Conservation (phyloP, 2,888 invertebrate genomes). For the Mechanitis mazaeus region DNA sequence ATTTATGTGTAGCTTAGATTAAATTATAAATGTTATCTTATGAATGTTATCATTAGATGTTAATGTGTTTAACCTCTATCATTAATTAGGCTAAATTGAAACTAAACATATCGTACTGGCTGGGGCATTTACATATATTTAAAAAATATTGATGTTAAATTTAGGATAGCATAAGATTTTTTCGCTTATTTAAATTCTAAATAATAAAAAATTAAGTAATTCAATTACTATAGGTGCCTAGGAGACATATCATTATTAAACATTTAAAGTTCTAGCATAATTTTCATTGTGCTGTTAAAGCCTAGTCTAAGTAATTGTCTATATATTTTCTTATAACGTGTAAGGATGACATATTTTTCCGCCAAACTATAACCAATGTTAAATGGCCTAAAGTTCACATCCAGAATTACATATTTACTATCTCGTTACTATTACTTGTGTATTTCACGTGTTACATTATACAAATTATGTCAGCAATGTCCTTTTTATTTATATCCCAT, state of each 20-base stretch:
- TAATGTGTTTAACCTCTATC: slow-evolving; percentile 58
- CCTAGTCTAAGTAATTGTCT: slow-evolving; percentile 47
- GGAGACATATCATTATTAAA: slow-evolving; percentile 56
- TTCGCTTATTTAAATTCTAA: slow-evolving; percentile 31
- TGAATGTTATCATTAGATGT: slow-evolving; percentile 41
- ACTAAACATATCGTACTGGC: slow-evolving; percentile 73
- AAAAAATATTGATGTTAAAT: slow-evolving; percentile 59
- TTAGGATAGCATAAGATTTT: slow-evolving; percentile 29
- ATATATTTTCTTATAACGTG: slow-evolving; percentile 59
- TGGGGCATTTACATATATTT: slow-evolving; percentile 71
- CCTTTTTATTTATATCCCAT: slow-evolving; percentile 33
- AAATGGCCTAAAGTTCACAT: slow-evolving; percentile 51
- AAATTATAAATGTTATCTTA: slow-evolving; percentile 42
- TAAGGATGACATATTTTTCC: slow-evolving; percentile 52
- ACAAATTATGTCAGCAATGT: slow-evolving; percentile 67
- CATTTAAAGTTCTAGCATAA: slow-evolving; percentile 36
- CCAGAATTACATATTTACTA: too few species aligned
- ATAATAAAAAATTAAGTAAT: slow-evolving; percentile 29
- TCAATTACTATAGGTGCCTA: slow-evolving; percentile 55
- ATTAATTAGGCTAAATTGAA: slow-evolving; percentile 52
- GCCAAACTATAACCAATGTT: slow-evolving; percentile 51
- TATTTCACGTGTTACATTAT: slow-evolving; percentile 67
- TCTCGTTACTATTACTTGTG: slow-evolving; percentile 45
- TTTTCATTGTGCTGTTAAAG: slow-evolving; percentile 32
- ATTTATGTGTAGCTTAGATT: slow-evolving; percentile 37